Percentiles rank a stretch among this genome's conserved stretches.
Evolutionary conservation across 1,140 invertebrate genomes (phyloP).

Genomic region (Caenorhabditis remanei): DNA sequence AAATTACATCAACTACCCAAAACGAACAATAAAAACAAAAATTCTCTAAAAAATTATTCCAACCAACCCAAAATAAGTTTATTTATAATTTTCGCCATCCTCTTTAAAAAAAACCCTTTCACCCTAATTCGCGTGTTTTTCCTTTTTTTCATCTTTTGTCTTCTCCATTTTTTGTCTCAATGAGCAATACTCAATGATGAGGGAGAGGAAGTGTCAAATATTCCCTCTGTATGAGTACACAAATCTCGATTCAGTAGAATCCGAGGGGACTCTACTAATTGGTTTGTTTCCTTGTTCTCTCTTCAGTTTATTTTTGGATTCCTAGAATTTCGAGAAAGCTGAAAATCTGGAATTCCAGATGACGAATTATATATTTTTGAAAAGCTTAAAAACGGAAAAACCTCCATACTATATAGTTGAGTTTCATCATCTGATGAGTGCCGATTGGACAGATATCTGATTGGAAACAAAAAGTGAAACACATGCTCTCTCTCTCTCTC

Average conservation of each 20-base stretch:
- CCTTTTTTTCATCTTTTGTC: neutral
- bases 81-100: neutral
- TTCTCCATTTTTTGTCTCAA: neutral
- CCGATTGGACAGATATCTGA: neutral
- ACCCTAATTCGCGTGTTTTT: neutral
- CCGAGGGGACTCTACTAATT: no score
- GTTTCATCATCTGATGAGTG: conserved; percentile 39
- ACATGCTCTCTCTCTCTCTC: conserved; percentile 23
- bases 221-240: neutral
- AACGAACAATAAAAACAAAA: neutral
- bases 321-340: no score
- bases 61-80: neutral
- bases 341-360: no score
- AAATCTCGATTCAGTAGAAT: neutral
- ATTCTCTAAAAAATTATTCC: neutral
- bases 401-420: neutral
- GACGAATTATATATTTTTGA: no score
- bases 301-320: no score
- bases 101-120: neutral
- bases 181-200: no score
- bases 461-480: conserved; percentile 29
- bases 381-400: no score
- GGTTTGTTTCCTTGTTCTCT: no score
- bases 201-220: no score
- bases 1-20: neutral